Evolutionary conservation across 2,113 vertebrate genomes (phyloP), one percentile per base, ranked within the genome.

Genomic region (Neomonachus schauinslandi): DNA sequence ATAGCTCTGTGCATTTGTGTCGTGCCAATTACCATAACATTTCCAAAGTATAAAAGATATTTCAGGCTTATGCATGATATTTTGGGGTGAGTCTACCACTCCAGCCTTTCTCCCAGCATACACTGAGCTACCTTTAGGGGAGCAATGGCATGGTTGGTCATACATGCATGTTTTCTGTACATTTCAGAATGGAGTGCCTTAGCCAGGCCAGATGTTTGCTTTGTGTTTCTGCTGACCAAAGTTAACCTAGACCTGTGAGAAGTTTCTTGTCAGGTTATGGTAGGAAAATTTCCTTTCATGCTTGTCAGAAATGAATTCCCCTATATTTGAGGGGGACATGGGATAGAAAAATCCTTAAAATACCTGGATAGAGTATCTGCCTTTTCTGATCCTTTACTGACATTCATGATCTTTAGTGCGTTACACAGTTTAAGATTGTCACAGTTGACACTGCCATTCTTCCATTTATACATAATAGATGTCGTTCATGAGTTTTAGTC

Each of bases 151-250:
- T 19, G 53, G 53, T 39, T 67, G 51, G 71, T 49, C 72, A 26
- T 24, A 21, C 26, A 0, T 53, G 28, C 71, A 4, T 83, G 57
- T 72, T 82, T 91, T 94, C 94, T 89, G 77, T 95, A 11, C 85
- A 3, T 81, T 96, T 87, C 82, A 65, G 84, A 96, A 67, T 65
- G n/a, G 83, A 88, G 97, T 93, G 95, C 95, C 97, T 97, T 96
- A 89, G 95, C 91, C 87, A 76, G 94, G 82, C 91, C 36, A n/a
- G 87, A 89, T 49, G 51, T 85, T 95, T 85, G 80, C 93, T 36
- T 95, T 89, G 77, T 69, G 81, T 85, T 85, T 86, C 84, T 96
- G 82, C 84, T 71, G 36, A 91, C 90, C 89, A 94, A 95, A 82
- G 85, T 71, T 36, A 67, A 67, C 65, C 84, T 42, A 82, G 61